phyloP scores from a whole-genome alignment of 2,113 vertebrate species.

The Dolichallabes microphthalmus region DNA sequence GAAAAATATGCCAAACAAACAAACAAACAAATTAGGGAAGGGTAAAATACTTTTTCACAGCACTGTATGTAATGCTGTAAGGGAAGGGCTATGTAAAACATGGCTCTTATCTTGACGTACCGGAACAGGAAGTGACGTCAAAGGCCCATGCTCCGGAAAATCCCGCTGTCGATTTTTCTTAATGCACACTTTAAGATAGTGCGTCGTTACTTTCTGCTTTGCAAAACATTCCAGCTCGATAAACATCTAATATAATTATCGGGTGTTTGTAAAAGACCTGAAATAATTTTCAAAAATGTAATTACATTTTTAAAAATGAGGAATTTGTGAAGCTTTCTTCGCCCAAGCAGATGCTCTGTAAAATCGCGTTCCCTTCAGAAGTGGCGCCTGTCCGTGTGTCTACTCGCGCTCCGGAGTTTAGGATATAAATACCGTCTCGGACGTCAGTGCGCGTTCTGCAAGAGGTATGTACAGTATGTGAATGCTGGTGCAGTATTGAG shows the following conservation, averaged over 20 bases:
- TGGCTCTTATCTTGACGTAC: conserved; percentile 25
- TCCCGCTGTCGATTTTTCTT: conserved; percentile 26
- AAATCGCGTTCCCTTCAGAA: conserved; percentile 32
- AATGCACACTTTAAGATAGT: background rate
- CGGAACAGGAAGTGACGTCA: conserved; percentile 1
- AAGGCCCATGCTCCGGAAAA: conserved; percentile 6
- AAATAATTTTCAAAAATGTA: background rate
- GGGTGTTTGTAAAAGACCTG: too few species aligned
- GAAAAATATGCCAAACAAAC: too few species aligned
- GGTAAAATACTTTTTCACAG: too few species aligned
- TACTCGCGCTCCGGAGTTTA: background rate
- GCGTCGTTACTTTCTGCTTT: background rate
- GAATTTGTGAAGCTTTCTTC: background rate
- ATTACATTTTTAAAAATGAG: background rate
- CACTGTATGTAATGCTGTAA: too few species aligned
- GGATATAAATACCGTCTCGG: too few species aligned
- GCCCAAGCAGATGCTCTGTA: background rate
- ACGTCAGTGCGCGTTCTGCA: background rate
- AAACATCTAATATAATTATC: background rate
- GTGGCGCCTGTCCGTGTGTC: background rate
- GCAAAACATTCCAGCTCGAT: background rate
- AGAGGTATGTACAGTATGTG: background rate
- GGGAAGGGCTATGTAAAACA: background rate
- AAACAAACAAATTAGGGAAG: too few species aligned
- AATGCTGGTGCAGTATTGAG: background rate